phyloP scores from a whole-genome alignment of 35 echinoderm and acorn worm genomes.

The Lytechinus pictus region DNA sequence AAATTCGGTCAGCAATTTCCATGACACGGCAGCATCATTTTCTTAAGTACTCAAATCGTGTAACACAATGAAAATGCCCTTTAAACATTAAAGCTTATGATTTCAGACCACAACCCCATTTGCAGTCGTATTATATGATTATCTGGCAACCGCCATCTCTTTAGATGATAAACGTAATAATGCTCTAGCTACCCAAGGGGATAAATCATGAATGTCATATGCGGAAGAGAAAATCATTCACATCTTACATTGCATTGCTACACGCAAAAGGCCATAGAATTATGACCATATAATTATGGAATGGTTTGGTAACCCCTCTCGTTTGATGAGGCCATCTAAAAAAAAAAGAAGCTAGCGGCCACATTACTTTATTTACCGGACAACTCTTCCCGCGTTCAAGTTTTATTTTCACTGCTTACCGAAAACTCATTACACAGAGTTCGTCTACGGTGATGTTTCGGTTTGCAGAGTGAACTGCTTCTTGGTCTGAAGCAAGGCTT shows the following conservation, averaged over 20 bases:
- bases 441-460: background rate
- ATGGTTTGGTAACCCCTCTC: too few species aligned
- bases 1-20: background rate
- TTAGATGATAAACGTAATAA: background rate
- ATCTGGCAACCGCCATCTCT: background rate
- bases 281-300: too few species aligned
- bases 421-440: background rate
- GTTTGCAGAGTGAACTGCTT: background rate
- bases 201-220: background rate
- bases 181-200: background rate
- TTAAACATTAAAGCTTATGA: background rate
- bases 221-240: background rate
- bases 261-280: too few species aligned
- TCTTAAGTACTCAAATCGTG: background rate
- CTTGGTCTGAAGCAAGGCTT: background rate
- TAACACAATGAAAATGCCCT: background rate
- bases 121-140: background rate
- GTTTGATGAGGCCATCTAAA: background rate
- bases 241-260: background rate
- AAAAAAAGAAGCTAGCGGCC: background rate
- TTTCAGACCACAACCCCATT: background rate
- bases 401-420: background rate
- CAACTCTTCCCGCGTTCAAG: background rate
- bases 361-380: conserved; percentile 20
- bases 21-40: background rate